Conservation (phyloP, 2,797 vertebrate genomes). For the Siniperca scherzeri region DNA sequence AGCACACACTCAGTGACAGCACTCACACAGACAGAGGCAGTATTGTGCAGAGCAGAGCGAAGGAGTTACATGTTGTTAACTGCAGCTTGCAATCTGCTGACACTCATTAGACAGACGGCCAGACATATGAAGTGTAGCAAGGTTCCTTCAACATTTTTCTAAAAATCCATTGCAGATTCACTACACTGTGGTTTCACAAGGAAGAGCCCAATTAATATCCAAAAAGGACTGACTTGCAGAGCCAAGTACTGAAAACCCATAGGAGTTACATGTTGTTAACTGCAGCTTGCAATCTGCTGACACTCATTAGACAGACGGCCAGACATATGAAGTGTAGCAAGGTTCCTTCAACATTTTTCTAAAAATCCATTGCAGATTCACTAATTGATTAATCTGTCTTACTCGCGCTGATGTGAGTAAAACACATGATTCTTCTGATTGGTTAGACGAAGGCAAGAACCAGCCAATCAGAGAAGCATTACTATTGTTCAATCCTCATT, state of each 20-base stretch:
- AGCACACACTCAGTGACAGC: constrained; percentile 2
- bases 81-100: constrained; percentile 46
- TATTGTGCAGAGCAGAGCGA: constrained; percentile 44
- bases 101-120: constrained; percentile 24
- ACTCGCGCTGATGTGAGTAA: background rate
- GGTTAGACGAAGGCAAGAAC: background rate
- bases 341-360: background rate
- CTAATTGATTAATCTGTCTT: background rate
- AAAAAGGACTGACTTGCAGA: background rate
- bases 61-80: constrained; percentile 27
- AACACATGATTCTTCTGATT: background rate
- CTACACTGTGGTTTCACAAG: background rate
- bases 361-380: background rate
- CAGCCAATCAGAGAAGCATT: background rate
- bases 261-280: constrained; percentile 22
- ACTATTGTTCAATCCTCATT: background rate
- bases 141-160: background rate
- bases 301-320: constrained; percentile 24
- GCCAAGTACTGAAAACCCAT: background rate
- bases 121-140: background rate
- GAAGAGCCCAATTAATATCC: background rate
- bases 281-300: constrained; percentile 46
- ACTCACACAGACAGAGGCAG: constrained; percentile 42
- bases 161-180: background rate
- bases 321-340: background rate